Conservation (phyloP, 1,140 invertebrate species). For the Cheumatopsyche charites region DNA sequence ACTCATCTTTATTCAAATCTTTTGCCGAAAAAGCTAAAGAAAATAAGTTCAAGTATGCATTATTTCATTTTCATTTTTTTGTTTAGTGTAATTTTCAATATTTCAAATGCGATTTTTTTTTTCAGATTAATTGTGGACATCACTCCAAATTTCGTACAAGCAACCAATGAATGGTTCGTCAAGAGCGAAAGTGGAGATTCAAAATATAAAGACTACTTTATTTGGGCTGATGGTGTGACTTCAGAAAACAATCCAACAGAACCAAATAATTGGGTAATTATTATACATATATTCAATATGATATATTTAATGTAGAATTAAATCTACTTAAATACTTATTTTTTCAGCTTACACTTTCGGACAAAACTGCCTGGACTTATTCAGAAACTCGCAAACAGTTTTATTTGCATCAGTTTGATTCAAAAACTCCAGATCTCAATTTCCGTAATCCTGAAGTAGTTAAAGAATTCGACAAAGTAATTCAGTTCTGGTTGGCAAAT, state of each 20-base stretch:
- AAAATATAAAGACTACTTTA: slow-evolving; percentile 70
- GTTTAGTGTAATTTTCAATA: too few relatives aligned
- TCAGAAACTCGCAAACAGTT: slow-evolving; percentile 62
- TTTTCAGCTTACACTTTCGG: slow-evolving; percentile 52
- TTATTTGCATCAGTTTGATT: slow-evolving; percentile 69
- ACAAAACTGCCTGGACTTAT: slow-evolving; percentile 65
- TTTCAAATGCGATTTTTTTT: neutral
- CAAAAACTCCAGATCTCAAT: slow-evolving; percentile 70
- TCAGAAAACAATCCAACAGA: slow-evolving; percentile 52
- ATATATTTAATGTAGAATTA: neutral
- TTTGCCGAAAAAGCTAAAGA: slow-evolving; percentile 57
- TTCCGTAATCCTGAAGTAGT: slow-evolving; percentile 64
- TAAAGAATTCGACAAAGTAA: slow-evolving; percentile 68
- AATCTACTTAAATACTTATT: neutral
- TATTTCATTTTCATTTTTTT: too few relatives aligned
- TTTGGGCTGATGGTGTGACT: slow-evolving; percentile 65
- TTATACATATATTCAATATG: too few relatives aligned
- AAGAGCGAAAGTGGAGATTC: slow-evolving; percentile 64
- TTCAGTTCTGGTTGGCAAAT: slow-evolving; percentile 70
- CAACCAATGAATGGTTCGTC: slow-evolving; percentile 70
- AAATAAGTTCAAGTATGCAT: slow-evolving; percentile 54
- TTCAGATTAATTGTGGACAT: slow-evolving; percentile 60
- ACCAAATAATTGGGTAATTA: slow-evolving; percentile 78
- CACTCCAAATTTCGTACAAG: slow-evolving; percentile 60
- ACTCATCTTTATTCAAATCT: slow-evolving; percentile 52